These are phyloP conservation scores for Cosmia trapezina DNA, from an alignment of 2,888 invertebrate species.

Conservation along the genomic window DNA sequence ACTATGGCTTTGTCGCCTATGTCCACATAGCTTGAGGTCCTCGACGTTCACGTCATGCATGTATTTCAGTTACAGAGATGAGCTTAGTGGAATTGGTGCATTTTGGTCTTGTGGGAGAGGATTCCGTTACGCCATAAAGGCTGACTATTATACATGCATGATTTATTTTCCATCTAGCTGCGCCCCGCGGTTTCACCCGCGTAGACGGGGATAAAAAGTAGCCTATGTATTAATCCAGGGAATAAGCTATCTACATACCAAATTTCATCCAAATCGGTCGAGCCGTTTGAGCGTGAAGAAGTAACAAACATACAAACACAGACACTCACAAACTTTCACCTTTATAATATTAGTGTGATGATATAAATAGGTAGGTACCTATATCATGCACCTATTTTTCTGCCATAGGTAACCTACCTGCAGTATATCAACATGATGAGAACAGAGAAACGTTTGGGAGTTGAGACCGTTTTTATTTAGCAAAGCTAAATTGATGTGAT, in stretches of 20 bases:
- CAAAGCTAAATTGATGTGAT: background rate
- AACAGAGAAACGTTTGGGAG: background rate
- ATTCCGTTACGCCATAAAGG: background rate
- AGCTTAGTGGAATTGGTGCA: background rate
- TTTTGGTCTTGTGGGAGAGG: conserved; percentile 10
- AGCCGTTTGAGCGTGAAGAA: too few relatives aligned
- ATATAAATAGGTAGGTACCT: background rate
- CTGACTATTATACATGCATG: background rate
- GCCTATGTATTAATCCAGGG: too few relatives aligned
- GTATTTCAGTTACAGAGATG: background rate
- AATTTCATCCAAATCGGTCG: too few relatives aligned
- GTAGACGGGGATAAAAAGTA: too few relatives aligned
- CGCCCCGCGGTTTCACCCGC: too few relatives aligned
- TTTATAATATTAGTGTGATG: too few relatives aligned
- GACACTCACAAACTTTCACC: too few relatives aligned
- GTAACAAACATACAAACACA: too few relatives aligned
- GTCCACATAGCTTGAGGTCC: conserved; percentile 1
- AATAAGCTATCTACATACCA: too few relatives aligned
- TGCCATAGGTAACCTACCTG: background rate
- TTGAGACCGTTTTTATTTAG: background rate
- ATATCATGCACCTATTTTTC: background rate
- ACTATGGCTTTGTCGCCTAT: background rate
- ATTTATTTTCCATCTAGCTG: background rate
- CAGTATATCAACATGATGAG: background rate
- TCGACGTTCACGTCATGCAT: background rate